phyloP scores from a whole-genome alignment of 2,797 vertebrate species.

The Ictinia mississippiensis region DNA sequence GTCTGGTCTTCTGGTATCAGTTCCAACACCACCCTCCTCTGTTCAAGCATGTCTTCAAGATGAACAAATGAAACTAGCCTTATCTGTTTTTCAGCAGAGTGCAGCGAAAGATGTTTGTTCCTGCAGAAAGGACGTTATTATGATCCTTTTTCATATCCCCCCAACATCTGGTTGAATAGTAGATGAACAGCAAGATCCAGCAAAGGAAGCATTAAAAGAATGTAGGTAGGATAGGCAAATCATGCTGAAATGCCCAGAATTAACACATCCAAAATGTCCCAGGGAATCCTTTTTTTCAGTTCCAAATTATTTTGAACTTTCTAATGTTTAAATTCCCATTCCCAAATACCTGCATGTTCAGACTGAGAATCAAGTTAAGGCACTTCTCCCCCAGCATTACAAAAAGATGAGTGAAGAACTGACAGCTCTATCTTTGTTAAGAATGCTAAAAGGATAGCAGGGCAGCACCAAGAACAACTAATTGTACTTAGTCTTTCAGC shows the following conservation, averaged over 20 bases:
- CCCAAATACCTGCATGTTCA: not conserved
- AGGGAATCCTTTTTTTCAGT: not conserved
- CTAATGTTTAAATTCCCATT: not conserved
- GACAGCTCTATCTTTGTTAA: not conserved
- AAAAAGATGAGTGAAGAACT: not conserved
- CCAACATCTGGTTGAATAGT: not conserved
- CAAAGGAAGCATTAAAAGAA: not conserved
- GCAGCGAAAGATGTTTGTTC: not conserved
- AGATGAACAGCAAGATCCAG: not conserved
- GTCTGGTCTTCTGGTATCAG: not conserved
- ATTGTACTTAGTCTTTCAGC: not conserved
- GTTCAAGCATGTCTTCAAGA: not conserved
- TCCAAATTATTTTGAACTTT: not conserved
- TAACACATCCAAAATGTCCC: not conserved
- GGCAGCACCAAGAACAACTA: not conserved
- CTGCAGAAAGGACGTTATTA: not conserved
- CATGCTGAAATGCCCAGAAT: not conserved
- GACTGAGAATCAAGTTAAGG: not conserved
- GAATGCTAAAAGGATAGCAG: not conserved
- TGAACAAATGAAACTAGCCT: not conserved
- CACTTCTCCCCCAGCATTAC: not conserved
- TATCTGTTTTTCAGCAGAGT: not conserved
- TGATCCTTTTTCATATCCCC: not conserved
- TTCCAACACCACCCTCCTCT: not conserved
- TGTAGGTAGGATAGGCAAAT: not conserved